Percentiles rank a stretch among this genome's conserved stretches.
phyloP scores from a whole-genome alignment of 2,113 vertebrate genomes.

The Cebidichthys violaceus region DNA sequence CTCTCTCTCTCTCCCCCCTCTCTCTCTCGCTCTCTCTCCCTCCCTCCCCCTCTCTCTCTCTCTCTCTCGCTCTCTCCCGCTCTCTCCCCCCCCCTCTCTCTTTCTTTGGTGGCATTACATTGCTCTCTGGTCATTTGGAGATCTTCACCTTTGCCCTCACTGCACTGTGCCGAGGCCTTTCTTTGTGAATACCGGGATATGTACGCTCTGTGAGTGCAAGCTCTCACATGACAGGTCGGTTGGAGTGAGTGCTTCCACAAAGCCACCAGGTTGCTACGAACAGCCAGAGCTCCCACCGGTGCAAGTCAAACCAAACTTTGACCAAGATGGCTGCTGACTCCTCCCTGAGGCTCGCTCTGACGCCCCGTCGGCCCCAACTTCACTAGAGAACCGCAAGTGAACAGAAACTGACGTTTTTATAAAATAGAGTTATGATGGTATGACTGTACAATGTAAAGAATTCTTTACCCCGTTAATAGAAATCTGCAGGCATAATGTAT shows the following conservation, averaged over 20 bases:
- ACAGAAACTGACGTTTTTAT: not conserved
- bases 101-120: not conserved
- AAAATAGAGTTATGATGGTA: not conserved
- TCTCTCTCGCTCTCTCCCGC: not conserved
- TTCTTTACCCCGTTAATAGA: not conserved
- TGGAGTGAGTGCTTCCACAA: not conserved
- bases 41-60: too few relatives aligned
- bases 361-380: not conserved
- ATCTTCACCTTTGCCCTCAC: not conserved
- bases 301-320: not conserved
- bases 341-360: not conserved
- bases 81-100: not conserved
- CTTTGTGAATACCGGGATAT: not conserved
- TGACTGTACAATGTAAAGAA: not conserved
- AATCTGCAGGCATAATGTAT: too few relatives aligned
- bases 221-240: not conserved
- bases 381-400: not conserved
- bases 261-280: not conserved
- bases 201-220: not conserved
- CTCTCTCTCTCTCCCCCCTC: too few relatives aligned
- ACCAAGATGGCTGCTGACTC: not conserved
- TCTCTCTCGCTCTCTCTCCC: too few relatives aligned
- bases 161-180: not conserved
- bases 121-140: slow-evolving; percentile 7
- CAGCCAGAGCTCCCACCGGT: not conserved